Evolutionary conservation across 2,888 invertebrate genomes (phyloP), one percentile per base, ranked within the genome.

Genomic region (Dynastes maya): DNA sequence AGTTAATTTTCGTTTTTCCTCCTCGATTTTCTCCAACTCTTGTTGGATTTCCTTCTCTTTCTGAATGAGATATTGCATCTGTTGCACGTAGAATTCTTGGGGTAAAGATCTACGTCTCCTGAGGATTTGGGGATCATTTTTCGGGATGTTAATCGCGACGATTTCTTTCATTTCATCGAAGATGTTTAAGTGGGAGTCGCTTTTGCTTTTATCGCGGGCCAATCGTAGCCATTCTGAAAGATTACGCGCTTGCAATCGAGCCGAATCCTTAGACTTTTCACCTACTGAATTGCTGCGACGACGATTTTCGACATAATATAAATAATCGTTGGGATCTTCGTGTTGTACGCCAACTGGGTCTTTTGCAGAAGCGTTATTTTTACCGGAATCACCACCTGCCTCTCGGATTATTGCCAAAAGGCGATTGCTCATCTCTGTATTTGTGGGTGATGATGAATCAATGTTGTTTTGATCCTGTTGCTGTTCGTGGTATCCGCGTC

Each of bases 41-140:
- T 91, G 89, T 88, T 92, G 92, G 5, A 94, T 91, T 86, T 94
- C 92, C 83, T 92, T 91, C 88, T 94, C 94, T 87, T 94, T 94
- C 86, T 91, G 91, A 49, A 91, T 87, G 49, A 94, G 92, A 82
- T 93, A 92, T 84, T 92, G 91, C 88, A 94, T 91, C 89, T 93
- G 92, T 82, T 90, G 90, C 78, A 92, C 91, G 87, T 91, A 91
- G 85, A 93, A 86, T 84, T 93, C 93, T 84, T 92, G 91, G 0
- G 94, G 94, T 70, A 94, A 86, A 16, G 94, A 94, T 6, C 91
- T 90, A 71, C 92, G 89, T 72, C 91, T 86, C 37, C 83, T 70
- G 22, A n/a, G 27, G 5, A 22, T 29, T 5, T n/a, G 8, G 37
- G 11, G 45, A 49, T 61, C 32, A 53, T 16, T 53, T 53, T 68